Evolutionary conservation across 2,113 vertebrate species (phyloP).

Genomic region (Platysternon megacephalum): DNA sequence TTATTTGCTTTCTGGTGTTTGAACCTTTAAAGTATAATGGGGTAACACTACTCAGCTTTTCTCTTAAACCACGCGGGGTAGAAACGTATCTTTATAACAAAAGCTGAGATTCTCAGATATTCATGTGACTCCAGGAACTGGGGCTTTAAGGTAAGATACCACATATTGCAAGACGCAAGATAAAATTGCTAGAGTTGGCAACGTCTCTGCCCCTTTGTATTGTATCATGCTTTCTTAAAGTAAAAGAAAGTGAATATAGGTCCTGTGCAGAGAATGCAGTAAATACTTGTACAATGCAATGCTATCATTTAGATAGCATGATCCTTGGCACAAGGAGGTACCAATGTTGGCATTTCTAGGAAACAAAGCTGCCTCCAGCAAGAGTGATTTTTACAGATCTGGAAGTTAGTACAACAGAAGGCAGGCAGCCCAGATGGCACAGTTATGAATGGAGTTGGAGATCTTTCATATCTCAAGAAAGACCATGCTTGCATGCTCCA

Average conservation of each 20-base stretch:
- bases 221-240: not conserved
- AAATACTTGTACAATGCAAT: not conserved
- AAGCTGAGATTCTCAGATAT: not conserved
- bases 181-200: not conserved
- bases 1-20: not conserved
- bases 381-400: not conserved
- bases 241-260: not conserved
- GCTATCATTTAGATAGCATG: not conserved
- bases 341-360: not conserved
- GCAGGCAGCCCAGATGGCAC: conserved; percentile 19
- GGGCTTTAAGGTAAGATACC: not conserved
- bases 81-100: not conserved
- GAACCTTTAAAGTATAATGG: not conserved
- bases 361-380: conserved; percentile 32
- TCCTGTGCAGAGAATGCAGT: not conserved
- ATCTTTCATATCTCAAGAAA: not conserved
- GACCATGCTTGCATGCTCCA: not conserved
- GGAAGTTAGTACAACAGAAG: conserved; percentile 14
- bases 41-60: not conserved
- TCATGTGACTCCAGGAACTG: not conserved
- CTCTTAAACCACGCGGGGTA: not conserved
- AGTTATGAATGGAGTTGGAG: conserved; percentile 15
- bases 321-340: no score
- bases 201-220: accelerated
- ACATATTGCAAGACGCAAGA: not conserved